Base-by-base conservation (phyloP, 2,797 vertebrate species). In the Anniella stebbinsi region DNA sequence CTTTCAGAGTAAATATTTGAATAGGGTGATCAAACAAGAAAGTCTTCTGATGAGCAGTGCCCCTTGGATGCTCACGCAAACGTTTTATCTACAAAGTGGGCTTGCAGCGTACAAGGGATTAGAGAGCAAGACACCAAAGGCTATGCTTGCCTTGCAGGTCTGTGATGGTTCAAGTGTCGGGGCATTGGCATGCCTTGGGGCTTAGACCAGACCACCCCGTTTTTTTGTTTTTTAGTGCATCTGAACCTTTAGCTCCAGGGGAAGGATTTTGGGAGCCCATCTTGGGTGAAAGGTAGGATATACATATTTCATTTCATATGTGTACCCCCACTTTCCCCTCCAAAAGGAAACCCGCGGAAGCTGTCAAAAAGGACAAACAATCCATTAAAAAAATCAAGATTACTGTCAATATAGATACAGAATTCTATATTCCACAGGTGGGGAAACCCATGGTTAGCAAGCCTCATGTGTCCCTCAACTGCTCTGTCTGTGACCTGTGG, bases 11-110 rank as follows among this genome's bases (percentile, higher is more conserved):
- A 90, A 67, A 60, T 54, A 60, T 60, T 75, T 86, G 89, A 92
- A 85, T 94, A 87, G 11, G 41, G 12, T 2, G 36, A 3, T 93
- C 33, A 92, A 93, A 90, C 41, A 85, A 18, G 51, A 75, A 63
- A 2, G 21, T 4, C 41, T 0, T 76, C 0, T 28, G 60, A 60
- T 54, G 25, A 89, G n/a, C 36, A 77, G 72, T 36, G 51, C 11
- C 4, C 23, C 54, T 80, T 45, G 30, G 2, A 70, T 30, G n/a
- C 33, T 38, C 48, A 87, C 77, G 57, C 87, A 70, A 54, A 41
- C 23, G 28, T 45, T 57, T 72, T 41, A 38, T 66, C 10, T 72
- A 9, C 60, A 21, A 51, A 15, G 72, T 72, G 36, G 75, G 28
- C 41, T 87, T n/a, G 21, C 30, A 30, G 28, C n/a, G 60, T 17